Conservation (phyloP, 2,888 invertebrate genomes). For the Dynastes maya region DNA sequence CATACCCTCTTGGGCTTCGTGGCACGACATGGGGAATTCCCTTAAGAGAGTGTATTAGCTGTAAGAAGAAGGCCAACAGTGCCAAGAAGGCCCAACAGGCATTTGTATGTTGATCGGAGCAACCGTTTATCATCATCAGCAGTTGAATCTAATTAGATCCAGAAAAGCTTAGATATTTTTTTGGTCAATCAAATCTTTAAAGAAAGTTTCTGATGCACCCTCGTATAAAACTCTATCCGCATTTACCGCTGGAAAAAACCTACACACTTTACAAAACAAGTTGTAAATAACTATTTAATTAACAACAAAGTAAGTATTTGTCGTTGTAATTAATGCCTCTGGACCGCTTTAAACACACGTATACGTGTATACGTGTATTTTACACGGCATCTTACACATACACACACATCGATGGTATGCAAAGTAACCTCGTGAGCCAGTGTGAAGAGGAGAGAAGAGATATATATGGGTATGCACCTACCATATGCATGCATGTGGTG, state of each 20-base stretch:
- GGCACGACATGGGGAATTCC: too few relatives aligned
- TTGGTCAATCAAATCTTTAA: too few relatives aligned
- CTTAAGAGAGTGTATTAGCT: too few relatives aligned
- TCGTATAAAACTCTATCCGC: slow-evolving; percentile 19
- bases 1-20: too few relatives aligned
- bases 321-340: slow-evolving; percentile 53
- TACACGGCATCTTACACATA: slow-evolving; percentile 28
- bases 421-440: slow-evolving; percentile 19
- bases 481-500: slow-evolving; percentile 29
- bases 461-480: slow-evolving; percentile 12
- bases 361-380: slow-evolving; percentile 32
- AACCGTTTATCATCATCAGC: too few relatives aligned
- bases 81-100: too few relatives aligned
- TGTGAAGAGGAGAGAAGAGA: slow-evolving; percentile 24
- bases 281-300: slow-evolving; percentile 58
- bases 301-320: slow-evolving; percentile 52
- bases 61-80: too few relatives aligned
- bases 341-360: slow-evolving; percentile 38
- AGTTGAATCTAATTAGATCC: too few relatives aligned
- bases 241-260: slow-evolving; percentile 46
- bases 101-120: too few relatives aligned
- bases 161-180: too few relatives aligned
- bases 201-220: neutral
- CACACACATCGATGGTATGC: slow-evolving; percentile 6
- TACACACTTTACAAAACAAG: slow-evolving; percentile 56